These are phyloP conservation scores for Camponotus vicinus DNA, from an alignment of 1,140 invertebrate genomes.

Conservation along the genomic window DNA sequence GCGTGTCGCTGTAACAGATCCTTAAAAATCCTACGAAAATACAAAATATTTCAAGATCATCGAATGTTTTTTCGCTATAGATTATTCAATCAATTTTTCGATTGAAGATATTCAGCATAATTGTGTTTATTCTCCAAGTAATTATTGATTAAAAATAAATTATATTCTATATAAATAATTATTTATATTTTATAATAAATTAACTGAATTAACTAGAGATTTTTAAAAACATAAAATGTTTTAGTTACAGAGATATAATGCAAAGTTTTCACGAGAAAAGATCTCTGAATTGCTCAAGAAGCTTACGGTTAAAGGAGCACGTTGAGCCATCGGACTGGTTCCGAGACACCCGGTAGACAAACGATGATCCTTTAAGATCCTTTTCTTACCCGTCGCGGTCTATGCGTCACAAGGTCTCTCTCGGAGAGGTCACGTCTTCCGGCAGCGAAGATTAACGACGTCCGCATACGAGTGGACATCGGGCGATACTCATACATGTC, in stretches of 20 bases:
- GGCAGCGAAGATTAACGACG: constrained; percentile 49
- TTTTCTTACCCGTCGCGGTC: constrained; percentile 1
- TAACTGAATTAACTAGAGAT: neutral
- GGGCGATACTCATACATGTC: neutral
- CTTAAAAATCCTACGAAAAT: too few species aligned
- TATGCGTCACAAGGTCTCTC: constrained; percentile 24
- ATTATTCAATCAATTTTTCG: neutral
- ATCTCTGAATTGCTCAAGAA: neutral
- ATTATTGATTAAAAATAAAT: neutral
- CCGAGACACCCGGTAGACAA: constrained; percentile 13
- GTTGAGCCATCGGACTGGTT: neutral
- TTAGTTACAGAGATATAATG: neutral
- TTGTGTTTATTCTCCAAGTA: neutral
- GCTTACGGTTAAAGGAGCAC: neutral
- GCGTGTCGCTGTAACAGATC: neutral
- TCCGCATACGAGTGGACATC: constrained; percentile 9
- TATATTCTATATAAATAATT: neutral
- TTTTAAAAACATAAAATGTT: neutral
- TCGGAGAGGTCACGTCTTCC: constrained; percentile 48
- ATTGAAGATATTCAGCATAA: neutral
- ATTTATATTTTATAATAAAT: neutral
- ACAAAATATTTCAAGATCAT: neutral
- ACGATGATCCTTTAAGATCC: constrained; percentile 54
- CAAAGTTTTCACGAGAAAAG: neutral
- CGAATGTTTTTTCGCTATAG: neutral